These are phyloP conservation scores for Pentamera pediparva DNA, from an alignment of 53 echinoderm and acorn worm genomes.

Conservation along the genomic window DNA sequence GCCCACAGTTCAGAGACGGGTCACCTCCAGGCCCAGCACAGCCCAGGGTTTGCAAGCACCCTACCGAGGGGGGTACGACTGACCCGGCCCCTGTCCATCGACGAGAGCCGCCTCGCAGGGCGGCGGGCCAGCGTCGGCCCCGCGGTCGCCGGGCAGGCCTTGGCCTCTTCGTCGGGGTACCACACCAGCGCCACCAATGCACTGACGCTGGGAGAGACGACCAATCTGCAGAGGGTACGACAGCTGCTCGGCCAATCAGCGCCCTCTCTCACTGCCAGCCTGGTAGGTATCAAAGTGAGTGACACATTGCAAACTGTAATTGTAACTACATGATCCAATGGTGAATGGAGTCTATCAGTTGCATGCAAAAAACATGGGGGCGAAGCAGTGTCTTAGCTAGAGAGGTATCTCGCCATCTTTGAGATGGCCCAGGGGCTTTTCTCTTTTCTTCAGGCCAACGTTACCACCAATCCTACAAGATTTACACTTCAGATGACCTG, in stretches of 20 bases:
- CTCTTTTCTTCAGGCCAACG: too few relatives aligned
- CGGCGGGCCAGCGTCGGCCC: constrained; percentile 89
- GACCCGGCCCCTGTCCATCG: constrained; percentile 91
- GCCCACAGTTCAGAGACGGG: constrained; percentile 35
- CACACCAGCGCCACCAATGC: constrained; percentile 96
- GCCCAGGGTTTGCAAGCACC: constrained; percentile 80
- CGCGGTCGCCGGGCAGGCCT: constrained; percentile 54
- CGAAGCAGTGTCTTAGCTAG: too few relatives aligned
- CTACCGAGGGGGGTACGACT: constrained; percentile 79
- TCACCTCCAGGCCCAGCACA: constrained; percentile 58
- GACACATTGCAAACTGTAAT: too few relatives aligned
- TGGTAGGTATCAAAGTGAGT: constrained; percentile 75
- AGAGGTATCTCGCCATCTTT: too few relatives aligned
- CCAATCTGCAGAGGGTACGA: constrained; percentile 79
- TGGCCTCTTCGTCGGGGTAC: constrained; percentile 55
- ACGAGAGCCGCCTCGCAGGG: constrained; percentile 79
- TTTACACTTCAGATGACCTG: too few relatives aligned
- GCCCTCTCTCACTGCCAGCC: constrained; percentile 84
- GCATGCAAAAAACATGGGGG: too few relatives aligned
- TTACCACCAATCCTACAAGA: too few relatives aligned
- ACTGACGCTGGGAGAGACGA: constrained; percentile 78
- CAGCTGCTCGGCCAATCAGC: constrained; percentile 94
- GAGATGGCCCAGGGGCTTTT: too few relatives aligned
- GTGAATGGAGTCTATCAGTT: too few relatives aligned
- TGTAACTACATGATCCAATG: too few relatives aligned